These are phyloP conservation scores for Callyntrura sp. DNA, from an alignment of 2,888 invertebrate species.

Conservation along the genomic window DNA sequence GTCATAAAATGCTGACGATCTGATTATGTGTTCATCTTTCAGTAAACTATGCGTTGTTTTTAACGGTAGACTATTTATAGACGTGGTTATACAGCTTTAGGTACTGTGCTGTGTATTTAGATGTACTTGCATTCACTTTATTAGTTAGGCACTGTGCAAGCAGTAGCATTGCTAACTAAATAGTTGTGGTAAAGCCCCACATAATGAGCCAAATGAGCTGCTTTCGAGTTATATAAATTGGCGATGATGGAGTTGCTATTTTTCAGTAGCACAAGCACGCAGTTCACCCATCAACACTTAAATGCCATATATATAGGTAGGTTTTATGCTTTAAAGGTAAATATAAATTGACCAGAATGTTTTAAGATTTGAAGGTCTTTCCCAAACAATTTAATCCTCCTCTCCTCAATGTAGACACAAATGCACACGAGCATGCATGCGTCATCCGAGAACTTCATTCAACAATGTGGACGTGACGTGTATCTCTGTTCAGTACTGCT, in stretches of 20 bases:
- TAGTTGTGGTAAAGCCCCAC: not conserved
- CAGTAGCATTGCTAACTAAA: not conserved
- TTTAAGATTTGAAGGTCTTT: not conserved
- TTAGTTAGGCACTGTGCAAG: too few relatives aligned
- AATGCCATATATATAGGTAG: not conserved
- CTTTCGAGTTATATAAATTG: not conserved
- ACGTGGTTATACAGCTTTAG: too few relatives aligned
- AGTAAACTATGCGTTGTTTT: too few relatives aligned
- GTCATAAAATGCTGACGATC: not conserved
- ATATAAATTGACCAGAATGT: not conserved
- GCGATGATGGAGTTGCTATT: not conserved
- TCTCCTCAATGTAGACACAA: not conserved
- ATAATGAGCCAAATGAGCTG: not conserved
- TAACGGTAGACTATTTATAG: too few relatives aligned
- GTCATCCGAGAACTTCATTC: too few relatives aligned
- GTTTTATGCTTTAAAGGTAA: conserved; percentile 8
- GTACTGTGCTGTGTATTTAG: too few relatives aligned
- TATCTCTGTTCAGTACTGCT: too few relatives aligned
- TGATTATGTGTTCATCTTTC: too few relatives aligned
- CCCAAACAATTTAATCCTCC: not conserved
- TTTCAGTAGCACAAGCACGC: too few relatives aligned
- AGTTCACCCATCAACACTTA: not conserved
- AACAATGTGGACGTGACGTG: too few relatives aligned
- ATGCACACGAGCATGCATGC: not conserved
- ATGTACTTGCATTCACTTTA: too few relatives aligned